Percentiles rank a stretch among this genome's conserved stretches.
phyloP scores from a whole-genome alignment of 2,888 invertebrate species.

The Morpho helenor region DNA sequence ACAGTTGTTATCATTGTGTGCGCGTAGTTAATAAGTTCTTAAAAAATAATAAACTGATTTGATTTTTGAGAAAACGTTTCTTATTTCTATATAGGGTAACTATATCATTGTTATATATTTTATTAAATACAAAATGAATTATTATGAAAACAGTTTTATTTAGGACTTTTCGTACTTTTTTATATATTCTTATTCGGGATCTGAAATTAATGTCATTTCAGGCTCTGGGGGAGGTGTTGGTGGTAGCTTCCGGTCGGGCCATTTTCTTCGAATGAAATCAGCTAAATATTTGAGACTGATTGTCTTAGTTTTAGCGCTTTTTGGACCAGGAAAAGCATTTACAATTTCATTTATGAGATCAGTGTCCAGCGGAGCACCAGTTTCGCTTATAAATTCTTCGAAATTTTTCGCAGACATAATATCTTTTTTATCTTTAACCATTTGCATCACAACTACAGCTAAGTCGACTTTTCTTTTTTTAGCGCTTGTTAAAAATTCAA shows the following conservation, averaged over 20 bases:
- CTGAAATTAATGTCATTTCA: slow-evolving; percentile 18
- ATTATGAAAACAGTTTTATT: slow-evolving; percentile 4
- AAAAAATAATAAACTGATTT: too few species aligned
- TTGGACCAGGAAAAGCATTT: slow-evolving; percentile 41
- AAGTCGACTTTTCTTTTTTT: slow-evolving; percentile 44
- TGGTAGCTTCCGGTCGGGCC: slow-evolving; percentile 54
- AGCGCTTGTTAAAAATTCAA: slow-evolving; percentile 41
- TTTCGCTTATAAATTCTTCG: slow-evolving; percentile 22
- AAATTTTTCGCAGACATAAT: slow-evolving; percentile 41
- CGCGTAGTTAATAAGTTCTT: too few species aligned
- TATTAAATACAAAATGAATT: not conserved
- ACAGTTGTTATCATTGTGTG: too few species aligned
- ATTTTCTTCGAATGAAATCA: slow-evolving; percentile 51
- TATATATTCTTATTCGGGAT: slow-evolving; percentile 16
- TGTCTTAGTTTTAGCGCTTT: slow-evolving; percentile 37
- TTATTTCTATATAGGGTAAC: too few species aligned
- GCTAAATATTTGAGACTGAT: slow-evolving; percentile 40
- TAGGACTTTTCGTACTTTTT: slow-evolving; percentile 24
- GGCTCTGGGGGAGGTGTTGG: slow-evolving; percentile 47
- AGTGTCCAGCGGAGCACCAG: slow-evolving; percentile 38
- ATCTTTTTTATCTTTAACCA: slow-evolving; percentile 39
- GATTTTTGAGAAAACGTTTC: too few species aligned
- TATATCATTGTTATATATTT: too few species aligned
- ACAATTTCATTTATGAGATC: slow-evolving; percentile 44
- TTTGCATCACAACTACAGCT: slow-evolving; percentile 40